Base-by-base conservation (phyloP, 2,113 vertebrate species). In the Solenodon paradoxus region DNA sequence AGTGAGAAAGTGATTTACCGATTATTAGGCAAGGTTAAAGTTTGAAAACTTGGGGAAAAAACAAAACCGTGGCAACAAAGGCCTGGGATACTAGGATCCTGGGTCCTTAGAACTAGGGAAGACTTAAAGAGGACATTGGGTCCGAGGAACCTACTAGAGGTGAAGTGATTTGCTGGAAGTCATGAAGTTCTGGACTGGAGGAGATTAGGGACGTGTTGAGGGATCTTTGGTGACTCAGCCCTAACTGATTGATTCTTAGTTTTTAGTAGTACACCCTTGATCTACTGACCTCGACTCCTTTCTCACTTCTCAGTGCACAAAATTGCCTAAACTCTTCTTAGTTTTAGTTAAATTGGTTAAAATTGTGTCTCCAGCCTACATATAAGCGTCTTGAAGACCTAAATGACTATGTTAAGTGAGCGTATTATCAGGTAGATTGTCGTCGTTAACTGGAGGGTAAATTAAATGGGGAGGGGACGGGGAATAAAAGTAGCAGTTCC, bases 181-280 rank as follows among this genome's bases (percentile, higher is more conserved):
- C 5, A 5, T 10, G 0, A 2, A 19, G 45, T 26, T 16, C 30
- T 0, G n/a, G 32, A 2, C 22, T 5, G 22, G 57, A 2, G 0
- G 47, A 9, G n/a, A 0, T 9, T n/a, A 6, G 15, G 15, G 20
- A 5, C 4, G 0, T 24, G 4, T 22, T 0, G 17, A 30, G 42
- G 59, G 16, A 24, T 19, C 3, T 2, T 55, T 4, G 13, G 38
- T 7, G 45, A 10, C 13, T 0, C 15, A 2, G 9, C 20, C 72
- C 40, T 20, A 1, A 16, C 42, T 9, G 40, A 13, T 35, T 49
- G 11, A 2, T 66, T 72, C 40, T 17, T 49, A 5, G 32, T 53
- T 11, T 0, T 55, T 15, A 45, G 9, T 32, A 24, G 53, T 19
- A 5, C 0, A 4, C 9, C 3, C 22, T 40, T 35, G 10, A 63